Conservation (phyloP, 2,888 invertebrate genomes). For the Cataglyphis altisquamis region DNA sequence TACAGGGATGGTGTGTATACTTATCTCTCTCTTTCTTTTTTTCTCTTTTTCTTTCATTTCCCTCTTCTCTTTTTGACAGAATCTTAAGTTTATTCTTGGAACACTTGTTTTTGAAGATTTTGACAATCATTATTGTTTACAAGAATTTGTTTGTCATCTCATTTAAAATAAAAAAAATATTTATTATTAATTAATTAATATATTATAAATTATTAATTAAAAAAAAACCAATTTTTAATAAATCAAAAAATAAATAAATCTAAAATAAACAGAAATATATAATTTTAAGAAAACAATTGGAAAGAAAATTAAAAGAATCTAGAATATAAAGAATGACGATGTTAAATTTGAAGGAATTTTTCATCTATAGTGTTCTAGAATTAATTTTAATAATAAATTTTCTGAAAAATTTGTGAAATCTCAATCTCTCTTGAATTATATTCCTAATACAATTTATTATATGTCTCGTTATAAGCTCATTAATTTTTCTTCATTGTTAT, state of each 20-base stretch:
- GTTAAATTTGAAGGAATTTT: too few species aligned
- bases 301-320: background rate
- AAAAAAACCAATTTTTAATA: background rate
- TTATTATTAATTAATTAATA: too few species aligned
- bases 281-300: too few species aligned
- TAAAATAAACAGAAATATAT: too few species aligned
- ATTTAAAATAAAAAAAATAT: background rate
- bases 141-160: background rate
- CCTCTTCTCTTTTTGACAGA: background rate
- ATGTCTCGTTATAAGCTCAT: background rate
- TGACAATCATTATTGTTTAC: background rate
- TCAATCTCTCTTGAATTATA: background rate
- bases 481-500: background rate
- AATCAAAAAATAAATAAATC: background rate
- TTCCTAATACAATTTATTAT: background rate
- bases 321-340: background rate
- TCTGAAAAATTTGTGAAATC: background rate
- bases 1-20: constrained; percentile 91
- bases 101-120: background rate
- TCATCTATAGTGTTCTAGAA: too few species aligned
- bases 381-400: background rate
- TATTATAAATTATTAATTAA: background rate
- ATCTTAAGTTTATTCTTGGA: background rate
- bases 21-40: background rate
- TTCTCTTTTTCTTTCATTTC: background rate